These are phyloP conservation scores for Nothoprocta pentlandii DNA, from an alignment of 2,113 vertebrate genomes.

Conservation along the genomic window DNA sequence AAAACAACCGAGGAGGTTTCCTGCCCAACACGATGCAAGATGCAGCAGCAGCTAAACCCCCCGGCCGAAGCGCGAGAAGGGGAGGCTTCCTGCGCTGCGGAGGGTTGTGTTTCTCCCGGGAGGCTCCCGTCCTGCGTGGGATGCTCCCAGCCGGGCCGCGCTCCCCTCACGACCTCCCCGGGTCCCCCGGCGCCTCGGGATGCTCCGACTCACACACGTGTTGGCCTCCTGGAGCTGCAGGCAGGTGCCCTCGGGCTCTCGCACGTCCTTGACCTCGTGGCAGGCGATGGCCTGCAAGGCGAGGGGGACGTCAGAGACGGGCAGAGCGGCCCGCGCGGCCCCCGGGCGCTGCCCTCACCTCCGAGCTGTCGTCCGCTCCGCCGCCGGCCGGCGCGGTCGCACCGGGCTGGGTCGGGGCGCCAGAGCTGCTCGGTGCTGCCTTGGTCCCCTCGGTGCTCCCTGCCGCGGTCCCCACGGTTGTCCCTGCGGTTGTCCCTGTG, in stretches of 20 bases:
- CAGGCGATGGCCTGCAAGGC: constrained; percentile 70
- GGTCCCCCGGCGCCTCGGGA: rapidly evolving
- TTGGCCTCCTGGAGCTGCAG: constrained; percentile 60
- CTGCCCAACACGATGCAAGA: not conserved
- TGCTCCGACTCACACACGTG: constrained; percentile 77
- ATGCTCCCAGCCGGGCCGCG: too few relatives aligned
- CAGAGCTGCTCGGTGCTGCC: too few relatives aligned
- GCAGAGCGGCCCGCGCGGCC: too few relatives aligned
- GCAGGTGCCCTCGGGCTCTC: constrained; percentile 57
- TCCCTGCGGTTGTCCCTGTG: too few relatives aligned
- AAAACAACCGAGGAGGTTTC: constrained; percentile 44
- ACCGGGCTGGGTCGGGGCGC: too few relatives aligned
- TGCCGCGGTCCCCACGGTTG: too few relatives aligned
- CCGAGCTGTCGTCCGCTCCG: too few relatives aligned
- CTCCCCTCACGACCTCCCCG: not conserved
- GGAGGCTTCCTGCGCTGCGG: not conserved
- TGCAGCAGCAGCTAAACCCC: not conserved
- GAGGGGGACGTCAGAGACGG: not conserved
- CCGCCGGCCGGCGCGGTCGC: too few relatives aligned
- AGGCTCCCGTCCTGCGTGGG: too few relatives aligned
- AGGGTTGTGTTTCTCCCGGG: not conserved
- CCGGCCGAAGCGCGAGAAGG: not conserved
- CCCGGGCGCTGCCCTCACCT: too few relatives aligned
- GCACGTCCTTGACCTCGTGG: constrained; percentile 23
- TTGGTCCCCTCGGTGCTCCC: too few relatives aligned